Evolutionary conservation across 2,113 vertebrate species (phyloP).

Genomic region (Acanthisitta chloris): DNA sequence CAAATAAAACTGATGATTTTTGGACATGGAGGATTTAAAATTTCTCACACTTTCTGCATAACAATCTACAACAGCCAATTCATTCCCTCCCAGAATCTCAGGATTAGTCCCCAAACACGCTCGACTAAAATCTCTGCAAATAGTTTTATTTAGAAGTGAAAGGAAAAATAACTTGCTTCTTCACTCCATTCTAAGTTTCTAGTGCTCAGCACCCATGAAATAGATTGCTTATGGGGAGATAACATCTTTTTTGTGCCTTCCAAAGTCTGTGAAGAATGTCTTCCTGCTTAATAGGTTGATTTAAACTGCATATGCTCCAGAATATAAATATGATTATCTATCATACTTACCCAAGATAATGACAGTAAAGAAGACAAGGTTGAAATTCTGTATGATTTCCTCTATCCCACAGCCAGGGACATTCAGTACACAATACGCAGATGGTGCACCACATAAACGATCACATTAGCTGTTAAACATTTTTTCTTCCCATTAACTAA

Average conservation of each 20-base stretch:
- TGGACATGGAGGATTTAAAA: not conserved
- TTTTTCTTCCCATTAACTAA: constrained; percentile 71
- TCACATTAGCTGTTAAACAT: constrained; percentile 65
- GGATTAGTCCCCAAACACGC: not conserved
- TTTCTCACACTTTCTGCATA: not conserved
- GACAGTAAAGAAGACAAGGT: constrained; percentile 59
- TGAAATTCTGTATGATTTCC: constrained; percentile 57
- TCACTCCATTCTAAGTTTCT: constrained; percentile 4
- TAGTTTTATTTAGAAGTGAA: constrained; percentile 1
- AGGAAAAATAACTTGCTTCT: constrained; percentile 1
- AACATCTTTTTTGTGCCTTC: constrained; percentile 63
- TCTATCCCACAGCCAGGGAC: constrained; percentile 42
- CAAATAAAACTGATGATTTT: not conserved
- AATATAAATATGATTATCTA: constrained; percentile 71
- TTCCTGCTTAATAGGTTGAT: constrained; percentile 69
- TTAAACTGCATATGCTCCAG: constrained; percentile 67
- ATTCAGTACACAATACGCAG: constrained; percentile 54
- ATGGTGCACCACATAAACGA: constrained; percentile 63
- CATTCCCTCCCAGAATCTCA: not conserved
- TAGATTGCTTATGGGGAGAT: constrained; percentile 53
- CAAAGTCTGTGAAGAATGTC: constrained; percentile 67
- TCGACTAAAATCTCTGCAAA: not conserved
- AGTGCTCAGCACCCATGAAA: constrained; percentile 55
- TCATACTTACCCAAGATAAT: constrained; percentile 55
- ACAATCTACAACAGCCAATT: not conserved